phyloP scores from a whole-genome alignment of 1,140 invertebrate genomes.

The Drosophila lacertosa region DNA sequence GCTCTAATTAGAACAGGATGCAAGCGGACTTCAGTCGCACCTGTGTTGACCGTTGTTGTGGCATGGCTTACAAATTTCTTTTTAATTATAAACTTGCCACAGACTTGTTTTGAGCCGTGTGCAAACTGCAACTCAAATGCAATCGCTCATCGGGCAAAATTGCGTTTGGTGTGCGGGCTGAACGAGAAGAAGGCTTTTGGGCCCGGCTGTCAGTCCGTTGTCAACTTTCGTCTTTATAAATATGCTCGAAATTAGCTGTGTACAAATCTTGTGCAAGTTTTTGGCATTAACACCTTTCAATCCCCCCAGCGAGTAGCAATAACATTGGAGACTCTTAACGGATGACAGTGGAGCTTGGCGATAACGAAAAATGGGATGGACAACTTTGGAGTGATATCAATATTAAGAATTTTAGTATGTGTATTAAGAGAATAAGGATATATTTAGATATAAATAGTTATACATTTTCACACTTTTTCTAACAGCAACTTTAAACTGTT shows the following conservation, averaged over 20 bases:
- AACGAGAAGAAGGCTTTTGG: constrained; percentile 6
- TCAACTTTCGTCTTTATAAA: constrained; percentile 74
- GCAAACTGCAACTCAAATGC: constrained; percentile 37
- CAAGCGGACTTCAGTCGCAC: constrained; percentile 2
- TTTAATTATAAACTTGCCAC: constrained; percentile 67
- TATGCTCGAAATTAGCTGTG: constrained; percentile 73
- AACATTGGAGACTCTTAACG: constrained; percentile 34
- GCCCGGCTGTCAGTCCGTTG: constrained; percentile 61
- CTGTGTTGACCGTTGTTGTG: too few species aligned
- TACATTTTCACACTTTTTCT: too few species aligned
- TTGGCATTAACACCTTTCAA: constrained; percentile 81
- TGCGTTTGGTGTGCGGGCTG: constrained; percentile 1
- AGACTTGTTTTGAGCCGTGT: constrained; percentile 51
- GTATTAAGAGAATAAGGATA: too few species aligned
- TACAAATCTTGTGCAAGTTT: constrained; percentile 79
- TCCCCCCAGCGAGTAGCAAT: constrained; percentile 57
- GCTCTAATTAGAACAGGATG: constrained; percentile 71
- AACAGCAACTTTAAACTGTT: too few species aligned
- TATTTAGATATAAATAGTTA: too few species aligned
- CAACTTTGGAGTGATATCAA: too few species aligned
- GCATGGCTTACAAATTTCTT: constrained; percentile 67
- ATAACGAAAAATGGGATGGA: neutral
- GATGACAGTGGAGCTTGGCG: constrained; percentile 12
- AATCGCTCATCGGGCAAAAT: constrained; percentile 59
- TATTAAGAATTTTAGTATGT: too few species aligned